phyloP scores from a whole-genome alignment of 2,113 vertebrate species.

The Nematolebias whitei region DNA sequence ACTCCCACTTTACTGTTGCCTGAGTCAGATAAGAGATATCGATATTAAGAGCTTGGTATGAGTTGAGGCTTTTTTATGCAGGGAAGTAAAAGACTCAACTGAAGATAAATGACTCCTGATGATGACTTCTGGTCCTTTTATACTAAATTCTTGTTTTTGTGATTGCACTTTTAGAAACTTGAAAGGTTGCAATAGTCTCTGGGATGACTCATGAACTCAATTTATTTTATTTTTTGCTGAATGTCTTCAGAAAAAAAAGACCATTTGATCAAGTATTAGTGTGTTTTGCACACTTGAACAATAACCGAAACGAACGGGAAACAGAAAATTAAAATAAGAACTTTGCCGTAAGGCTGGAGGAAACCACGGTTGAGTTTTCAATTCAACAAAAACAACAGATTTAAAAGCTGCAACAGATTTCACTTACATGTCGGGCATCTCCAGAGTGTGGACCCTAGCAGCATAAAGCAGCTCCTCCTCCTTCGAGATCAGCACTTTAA shows the following conservation, averaged over 20 bases:
- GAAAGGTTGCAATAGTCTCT: background rate
- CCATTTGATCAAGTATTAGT: background rate
- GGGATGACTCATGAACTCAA: background rate
- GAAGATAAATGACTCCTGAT: background rate
- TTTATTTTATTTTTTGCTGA: background rate
- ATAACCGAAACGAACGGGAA: background rate
- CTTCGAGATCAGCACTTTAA: conserved; percentile 92
- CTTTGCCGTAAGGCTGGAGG: background rate
- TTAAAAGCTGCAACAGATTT: background rate
- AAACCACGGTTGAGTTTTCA: background rate
- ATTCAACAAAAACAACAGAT: background rate
- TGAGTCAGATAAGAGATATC: conserved; percentile 31
- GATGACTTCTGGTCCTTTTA: background rate
- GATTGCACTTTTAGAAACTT: background rate
- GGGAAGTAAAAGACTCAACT: conserved; percentile 8
- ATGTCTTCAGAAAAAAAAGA: conserved; percentile 1
- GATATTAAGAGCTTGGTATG: conserved; percentile 35
- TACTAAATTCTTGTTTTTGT: conserved; percentile 2
- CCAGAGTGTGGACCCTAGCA: conserved; percentile 88
- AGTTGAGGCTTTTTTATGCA: conserved; percentile 34
- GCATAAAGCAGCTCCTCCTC: conserved; percentile 94
- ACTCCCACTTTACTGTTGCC: conserved; percentile 57
- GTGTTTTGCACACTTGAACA: background rate
- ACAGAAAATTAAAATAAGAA: background rate
- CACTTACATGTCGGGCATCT: conserved; percentile 88